Base-by-base conservation (phyloP, 2,797 vertebrate species). In the Sebastes matsubarae region DNA sequence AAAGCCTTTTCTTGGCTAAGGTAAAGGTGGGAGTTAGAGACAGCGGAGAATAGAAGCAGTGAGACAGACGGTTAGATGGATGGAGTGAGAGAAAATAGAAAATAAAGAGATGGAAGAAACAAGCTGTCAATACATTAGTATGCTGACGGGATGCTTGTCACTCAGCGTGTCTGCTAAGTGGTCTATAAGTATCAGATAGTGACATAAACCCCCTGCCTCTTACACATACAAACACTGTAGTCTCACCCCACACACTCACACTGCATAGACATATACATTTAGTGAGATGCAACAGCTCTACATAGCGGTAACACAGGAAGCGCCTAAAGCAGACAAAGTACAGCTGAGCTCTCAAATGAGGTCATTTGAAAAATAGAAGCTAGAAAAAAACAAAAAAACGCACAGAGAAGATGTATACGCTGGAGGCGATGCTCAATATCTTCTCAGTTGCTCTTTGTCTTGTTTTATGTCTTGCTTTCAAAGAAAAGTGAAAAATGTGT, bases 351-450 rank as follows among this genome's bases (percentile, higher is more conserved):
- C 69, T 82, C 30, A 85, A 81, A 84, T 81, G 34, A 82, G 75
- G 68, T 65, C 61, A 76, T 87, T 74, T 75, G 77, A 71, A 87
- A 86, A 88, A 85, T 18, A 77, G 38, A 78, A 71, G 18, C 66
- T 20, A 52, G 52, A 84, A 86, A 83, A 36, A 24, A 65, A 54
- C 58, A 25, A 82, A 82, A 82, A 72, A 72, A 82, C 54, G 83
- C 59, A 73, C 29, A 61, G 46, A 11, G 30, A 61, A 71, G 76
- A 82, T 71, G 34, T 63, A 67, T 18, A 61, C 0, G 52, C 79
- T 75, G 11, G 36, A 80, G 77, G 75, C 70, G 18, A 54, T 9
- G 34, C 68, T 79, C 58, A 57, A 59, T 46, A 66, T 80, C 65
- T 60, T 80, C 59, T 68, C 66, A 46, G 60, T 59, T 66, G 22